Base-by-base conservation (phyloP, 1,140 invertebrate genomes). In the Anthonomus grandis region DNA sequence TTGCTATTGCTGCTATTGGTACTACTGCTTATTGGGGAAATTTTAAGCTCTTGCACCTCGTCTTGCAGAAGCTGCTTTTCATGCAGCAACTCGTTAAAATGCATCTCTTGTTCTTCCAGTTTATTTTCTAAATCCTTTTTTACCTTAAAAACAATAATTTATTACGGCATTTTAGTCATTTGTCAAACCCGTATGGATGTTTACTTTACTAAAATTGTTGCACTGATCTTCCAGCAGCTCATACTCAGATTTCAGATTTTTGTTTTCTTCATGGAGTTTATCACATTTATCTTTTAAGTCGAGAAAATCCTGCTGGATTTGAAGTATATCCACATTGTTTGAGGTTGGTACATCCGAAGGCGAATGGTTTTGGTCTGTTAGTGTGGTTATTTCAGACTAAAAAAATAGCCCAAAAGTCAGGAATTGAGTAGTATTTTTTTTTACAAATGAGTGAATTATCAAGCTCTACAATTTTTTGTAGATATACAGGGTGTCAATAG, bases 21-120 rank as follows among this genome's bases (percentile, higher is more conserved):
- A 42, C 24, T 53, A 42, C 19, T n/a, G 15, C 9, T 70, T 0
- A 71, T 37, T 5, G 70, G 68, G 0, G 64, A 54, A 1, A 62
- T 71, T 46, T 72, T 72, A 10, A 72, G 50, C 49, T 72, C 70
- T 34, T 69, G 61, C 1, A 71, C 59, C 56, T 72, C 70, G 34
- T 72, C 70, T 37, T 64, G 57, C 5, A 72, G 44, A 1, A 72
- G 52, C 38, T 71, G 69, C 45, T 66, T 67, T 57, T 72, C 70
- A 44, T 71, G 67, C 12, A 60, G 22, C 8, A 71, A 34, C 52
- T 72, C 70, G 13, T 22, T 64, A 27, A 65, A 66, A 21, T 71
- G 70, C n/a, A 52, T 41, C 54, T 72, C 68, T 25, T 70, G 27
- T 49, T 72, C 68, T 5, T 8, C 24, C 19, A 70, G 24, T 50